Evolutionary conservation across 2,113 vertebrate genomes (phyloP).

Genomic region (Melospiza georgiana): DNA sequence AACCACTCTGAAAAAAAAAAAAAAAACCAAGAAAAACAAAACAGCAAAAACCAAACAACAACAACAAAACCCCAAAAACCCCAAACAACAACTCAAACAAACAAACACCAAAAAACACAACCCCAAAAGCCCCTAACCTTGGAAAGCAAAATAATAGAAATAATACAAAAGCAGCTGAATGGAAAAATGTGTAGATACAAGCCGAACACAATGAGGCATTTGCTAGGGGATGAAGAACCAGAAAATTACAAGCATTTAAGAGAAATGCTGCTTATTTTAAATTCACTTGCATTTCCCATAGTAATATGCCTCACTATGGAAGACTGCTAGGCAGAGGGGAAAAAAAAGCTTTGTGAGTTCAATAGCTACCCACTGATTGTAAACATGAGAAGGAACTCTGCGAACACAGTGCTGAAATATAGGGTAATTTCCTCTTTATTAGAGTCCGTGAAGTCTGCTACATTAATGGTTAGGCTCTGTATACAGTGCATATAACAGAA

Average conservation of each 20-base stretch:
- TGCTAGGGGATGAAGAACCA: conserved; percentile 17
- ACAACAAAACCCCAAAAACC: neutral
- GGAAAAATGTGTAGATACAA: conserved; percentile 64
- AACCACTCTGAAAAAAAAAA: neutral
- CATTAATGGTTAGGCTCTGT: conserved; percentile 30
- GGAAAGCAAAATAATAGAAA: conserved; percentile 30
- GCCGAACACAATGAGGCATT: conserved; percentile 53
- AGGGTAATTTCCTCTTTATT: conserved; percentile 63
- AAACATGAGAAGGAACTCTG: conserved; percentile 60
- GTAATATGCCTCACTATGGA: conserved; percentile 26
- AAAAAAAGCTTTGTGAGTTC: conserved; percentile 49
- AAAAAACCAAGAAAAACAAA: too few relatives aligned
- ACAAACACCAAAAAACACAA: neutral
- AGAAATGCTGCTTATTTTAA: conserved; percentile 68
- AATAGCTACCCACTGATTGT: conserved; percentile 57
- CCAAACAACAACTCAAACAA: too few relatives aligned
- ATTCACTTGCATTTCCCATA: conserved; percentile 44
- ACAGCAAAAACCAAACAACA: neutral
- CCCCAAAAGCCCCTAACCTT: neutral
- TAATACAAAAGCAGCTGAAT: conserved; percentile 38
- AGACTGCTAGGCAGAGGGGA: neutral
- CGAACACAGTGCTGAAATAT: conserved; percentile 47
- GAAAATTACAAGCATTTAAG: conserved; percentile 73
- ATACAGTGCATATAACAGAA: conserved; percentile 15
- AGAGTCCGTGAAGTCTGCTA: conserved; percentile 44